Evolutionary conservation across 2,113 vertebrate genomes (phyloP), one percentile per base, ranked within the genome.

Genomic region (Nothoprocta pentlandii): DNA sequence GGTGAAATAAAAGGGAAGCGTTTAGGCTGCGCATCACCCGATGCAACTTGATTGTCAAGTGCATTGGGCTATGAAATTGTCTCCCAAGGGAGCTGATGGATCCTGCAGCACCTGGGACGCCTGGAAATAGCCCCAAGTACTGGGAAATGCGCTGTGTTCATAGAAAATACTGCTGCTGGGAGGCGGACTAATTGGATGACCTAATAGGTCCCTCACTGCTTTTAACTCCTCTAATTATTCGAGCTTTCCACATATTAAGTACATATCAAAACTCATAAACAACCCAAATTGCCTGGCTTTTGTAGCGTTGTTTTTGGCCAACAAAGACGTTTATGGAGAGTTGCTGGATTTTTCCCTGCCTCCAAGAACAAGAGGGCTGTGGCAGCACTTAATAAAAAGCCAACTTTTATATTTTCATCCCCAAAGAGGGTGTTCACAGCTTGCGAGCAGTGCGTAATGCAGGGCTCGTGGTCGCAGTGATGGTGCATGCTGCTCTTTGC

Each of bases 391-490:
- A 32, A 28, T 11, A 6, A 36, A 85, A 32, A 12, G 20, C 23
- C 17, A 11, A 5, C 47, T 75, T 53, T 47, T 0, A 2, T 10
- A 0, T 42, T 75, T 16, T 7, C 39, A 34, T 23, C 34, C 25
- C 22, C 6, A 23, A 56, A 34, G 12, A 58, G 8, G 9, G 3
- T 4, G 2, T 0, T 13, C 14, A 0, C 4, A 4, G 5, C n/a
- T 63, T 44, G 54, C n/a, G 28, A 53, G 51, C 3, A 0, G n/a
- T 34, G 34, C 49, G 13, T 21, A 21, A 13, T 10, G 3, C 58
- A 36, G 16, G 79, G 36, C 0, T 1, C 2, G 0, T 23, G 73
- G 2, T 13, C 21, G 22, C 0, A 1, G 25, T 56, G n/a, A 6
- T 0, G 4, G 41, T 11, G 32, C 61, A 2, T 9, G 0, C 22